Percentiles rank a stretch among this genome's conserved stretches.
phyloP scores from a whole-genome alignment of 1,140 invertebrate species.

The Drosophila setifemur region DNA sequence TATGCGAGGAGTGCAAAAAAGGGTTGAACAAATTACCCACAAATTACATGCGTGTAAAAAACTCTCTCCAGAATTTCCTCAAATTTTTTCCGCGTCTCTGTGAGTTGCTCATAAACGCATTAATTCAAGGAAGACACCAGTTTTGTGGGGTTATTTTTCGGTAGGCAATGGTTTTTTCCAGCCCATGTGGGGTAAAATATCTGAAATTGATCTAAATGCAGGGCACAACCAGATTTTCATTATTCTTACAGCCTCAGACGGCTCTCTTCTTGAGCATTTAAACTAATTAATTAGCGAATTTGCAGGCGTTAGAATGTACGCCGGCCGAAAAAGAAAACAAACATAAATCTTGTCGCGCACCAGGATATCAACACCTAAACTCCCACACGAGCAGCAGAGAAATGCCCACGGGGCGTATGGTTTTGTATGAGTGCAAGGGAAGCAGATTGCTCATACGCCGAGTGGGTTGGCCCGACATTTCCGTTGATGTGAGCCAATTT shows the following conservation, averaged over 20 bases:
- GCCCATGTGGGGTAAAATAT: not conserved
- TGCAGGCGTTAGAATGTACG: slow-evolving; percentile 74
- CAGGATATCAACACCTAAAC: slow-evolving; percentile 33
- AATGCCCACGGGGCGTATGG: slow-evolving; percentile 43
- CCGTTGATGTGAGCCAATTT: slow-evolving; percentile 22
- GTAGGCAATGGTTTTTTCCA: not conserved
- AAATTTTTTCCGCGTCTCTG: slow-evolving; percentile 6
- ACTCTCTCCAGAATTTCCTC: not conserved
- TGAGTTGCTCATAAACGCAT: slow-evolving; percentile 56
- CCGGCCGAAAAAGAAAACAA: slow-evolving; percentile 67
- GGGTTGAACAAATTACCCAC: slow-evolving; percentile 65
- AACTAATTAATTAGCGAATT: slow-evolving; percentile 77
- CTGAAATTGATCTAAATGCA: slow-evolving; percentile 24
- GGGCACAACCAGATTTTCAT: slow-evolving; percentile 12
- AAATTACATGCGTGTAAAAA: slow-evolving; percentile 75
- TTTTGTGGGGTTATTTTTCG: not conserved
- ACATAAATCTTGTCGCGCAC: slow-evolving; percentile 75
- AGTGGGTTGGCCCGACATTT: slow-evolving; percentile 47
- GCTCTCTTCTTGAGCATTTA: slow-evolving; percentile 35
- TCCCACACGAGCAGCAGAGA: slow-evolving; percentile 14
- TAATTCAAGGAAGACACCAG: slow-evolving; percentile 33
- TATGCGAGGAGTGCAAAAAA: slow-evolving; percentile 43
- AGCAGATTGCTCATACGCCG: slow-evolving; percentile 64
- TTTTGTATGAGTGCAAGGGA: slow-evolving; percentile 14
- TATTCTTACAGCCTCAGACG: slow-evolving; percentile 13